These are phyloP conservation scores for Caenorhabditis parvicauda DNA, from an alignment of 2,888 invertebrate genomes.

Conservation along the genomic window DNA sequence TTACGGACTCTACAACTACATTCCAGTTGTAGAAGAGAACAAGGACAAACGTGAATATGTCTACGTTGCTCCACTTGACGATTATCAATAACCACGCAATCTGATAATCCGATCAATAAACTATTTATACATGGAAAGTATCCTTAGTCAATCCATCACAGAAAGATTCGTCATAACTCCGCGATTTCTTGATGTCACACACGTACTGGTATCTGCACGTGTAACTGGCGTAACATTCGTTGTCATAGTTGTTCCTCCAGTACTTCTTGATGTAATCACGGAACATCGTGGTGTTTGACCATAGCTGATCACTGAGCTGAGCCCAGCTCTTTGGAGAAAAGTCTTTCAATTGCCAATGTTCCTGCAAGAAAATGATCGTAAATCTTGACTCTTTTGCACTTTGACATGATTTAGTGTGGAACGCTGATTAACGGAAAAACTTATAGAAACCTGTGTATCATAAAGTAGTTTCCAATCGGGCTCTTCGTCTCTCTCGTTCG, in stretches of 20 bases:
- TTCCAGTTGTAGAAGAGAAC: slow-evolving; percentile 29
- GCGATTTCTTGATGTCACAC: slow-evolving; percentile 40
- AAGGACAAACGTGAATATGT: slow-evolving; percentile 26
- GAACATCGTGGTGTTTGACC: slow-evolving; percentile 37
- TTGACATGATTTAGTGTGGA: background rate
- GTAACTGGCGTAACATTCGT: slow-evolving; percentile 29
- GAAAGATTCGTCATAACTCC: slow-evolving; percentile 42
- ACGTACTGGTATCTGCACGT: slow-evolving; percentile 29
- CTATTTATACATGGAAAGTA: background rate
- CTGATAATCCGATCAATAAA: background rate
- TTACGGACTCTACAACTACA: slow-evolving; percentile 39
- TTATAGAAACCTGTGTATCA: slow-evolving; percentile 19
- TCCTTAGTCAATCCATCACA: slow-evolving; percentile 14
- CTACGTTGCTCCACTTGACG: slow-evolving; percentile 18
- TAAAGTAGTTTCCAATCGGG: slow-evolving; percentile 40
- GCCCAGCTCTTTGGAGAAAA: slow-evolving; percentile 49
- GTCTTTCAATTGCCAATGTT: slow-evolving; percentile 16
- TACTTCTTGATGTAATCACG: slow-evolving; percentile 39
- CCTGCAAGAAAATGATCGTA: background rate
- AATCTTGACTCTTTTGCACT: background rate
- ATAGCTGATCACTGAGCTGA: slow-evolving; percentile 38
- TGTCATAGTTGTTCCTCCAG: slow-evolving; percentile 37
- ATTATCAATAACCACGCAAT: slow-evolving; percentile 10
- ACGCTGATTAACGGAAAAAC: too few relatives aligned
- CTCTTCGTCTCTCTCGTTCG: slow-evolving; percentile 38